These are phyloP conservation scores for Vespertilio murinus DNA, from an alignment of 2,797 vertebrate genomes.

Conservation along the genomic window DNA sequence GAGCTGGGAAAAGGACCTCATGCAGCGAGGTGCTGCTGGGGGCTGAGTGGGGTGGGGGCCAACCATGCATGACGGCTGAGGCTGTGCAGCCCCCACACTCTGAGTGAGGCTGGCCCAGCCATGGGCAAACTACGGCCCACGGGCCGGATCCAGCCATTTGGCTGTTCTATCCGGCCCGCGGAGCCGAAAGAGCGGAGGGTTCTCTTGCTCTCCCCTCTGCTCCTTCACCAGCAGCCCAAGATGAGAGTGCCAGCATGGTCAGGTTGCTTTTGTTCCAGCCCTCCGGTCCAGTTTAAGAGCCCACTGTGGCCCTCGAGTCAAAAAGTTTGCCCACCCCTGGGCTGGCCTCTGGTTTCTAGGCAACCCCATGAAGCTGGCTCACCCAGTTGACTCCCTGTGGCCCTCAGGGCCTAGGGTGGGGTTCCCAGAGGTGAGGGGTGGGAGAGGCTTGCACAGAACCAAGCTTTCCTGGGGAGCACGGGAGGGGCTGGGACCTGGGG, in stretches of 20 bases:
- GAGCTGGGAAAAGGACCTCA: neutral
- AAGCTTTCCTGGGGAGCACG: neutral
- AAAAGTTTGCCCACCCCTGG: no score
- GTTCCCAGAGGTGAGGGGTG: neutral
- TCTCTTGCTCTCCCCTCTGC: no score
- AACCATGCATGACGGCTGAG: neutral
- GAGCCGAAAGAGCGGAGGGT: no score
- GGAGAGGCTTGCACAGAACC: rapidly evolving
- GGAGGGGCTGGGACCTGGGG: neutral
- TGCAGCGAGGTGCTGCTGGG: neutral
- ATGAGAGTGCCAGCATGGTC: no score
- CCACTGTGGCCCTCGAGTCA: no score
- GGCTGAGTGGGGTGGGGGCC: no score
- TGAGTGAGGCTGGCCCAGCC: neutral
- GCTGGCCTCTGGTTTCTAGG: neutral
- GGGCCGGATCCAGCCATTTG: no score
- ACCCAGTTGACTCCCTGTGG: neutral
- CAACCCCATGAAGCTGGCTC: neutral
- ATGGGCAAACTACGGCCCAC: no score
- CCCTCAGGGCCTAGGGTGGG: neutral
- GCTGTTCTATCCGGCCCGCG: no score
- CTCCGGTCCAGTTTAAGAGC: no score
- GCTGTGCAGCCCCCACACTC: neutral
- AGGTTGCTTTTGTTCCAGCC: no score
- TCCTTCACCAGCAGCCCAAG: no score